Evolutionary conservation across 2,888 invertebrate genomes (phyloP).

Genomic region (Idaea dimidiata): DNA sequence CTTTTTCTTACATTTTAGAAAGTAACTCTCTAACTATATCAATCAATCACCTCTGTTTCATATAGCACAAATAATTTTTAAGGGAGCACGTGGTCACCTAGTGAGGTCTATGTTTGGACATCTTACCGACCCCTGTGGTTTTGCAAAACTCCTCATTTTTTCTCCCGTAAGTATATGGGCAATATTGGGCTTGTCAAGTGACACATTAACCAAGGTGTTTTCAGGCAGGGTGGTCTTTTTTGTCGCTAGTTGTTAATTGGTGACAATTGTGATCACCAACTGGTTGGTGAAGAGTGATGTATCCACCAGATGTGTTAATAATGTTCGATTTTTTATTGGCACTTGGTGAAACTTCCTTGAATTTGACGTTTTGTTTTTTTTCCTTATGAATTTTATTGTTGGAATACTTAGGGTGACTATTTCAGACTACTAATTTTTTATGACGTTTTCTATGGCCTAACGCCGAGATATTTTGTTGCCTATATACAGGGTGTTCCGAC

Average conservation of each 20-base stretch:
- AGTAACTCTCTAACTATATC: neutral
- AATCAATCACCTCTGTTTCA: neutral
- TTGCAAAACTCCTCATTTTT: conserved; percentile 56
- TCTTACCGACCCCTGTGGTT: conserved; percentile 67
- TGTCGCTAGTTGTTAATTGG: conserved; percentile 72
- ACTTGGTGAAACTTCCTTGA: conserved; percentile 16
- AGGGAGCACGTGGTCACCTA: conserved; percentile 46
- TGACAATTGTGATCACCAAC: conserved; percentile 74
- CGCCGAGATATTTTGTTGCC: too few species aligned
- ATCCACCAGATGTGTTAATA: conserved; percentile 68
- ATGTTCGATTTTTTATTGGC: conserved; percentile 17
- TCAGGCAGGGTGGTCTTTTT: conserved; percentile 68
- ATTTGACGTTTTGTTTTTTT: conserved; percentile 7
- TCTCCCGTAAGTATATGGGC: conserved; percentile 50
- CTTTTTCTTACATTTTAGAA: neutral
- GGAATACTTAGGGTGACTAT: too few species aligned
- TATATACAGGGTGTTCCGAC: too few species aligned
- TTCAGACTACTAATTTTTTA: too few species aligned
- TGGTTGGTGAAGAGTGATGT: conserved; percentile 72
- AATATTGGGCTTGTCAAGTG: conserved; percentile 70
- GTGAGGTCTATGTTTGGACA: conserved; percentile 71
- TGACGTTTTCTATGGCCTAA: too few species aligned
- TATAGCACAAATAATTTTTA: conserved; percentile 10
- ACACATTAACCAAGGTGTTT: conserved; percentile 77
- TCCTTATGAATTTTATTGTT: neutral